Base-by-base conservation (phyloP, 2,797 vertebrate genomes). In the Coreius guichenoti region DNA sequence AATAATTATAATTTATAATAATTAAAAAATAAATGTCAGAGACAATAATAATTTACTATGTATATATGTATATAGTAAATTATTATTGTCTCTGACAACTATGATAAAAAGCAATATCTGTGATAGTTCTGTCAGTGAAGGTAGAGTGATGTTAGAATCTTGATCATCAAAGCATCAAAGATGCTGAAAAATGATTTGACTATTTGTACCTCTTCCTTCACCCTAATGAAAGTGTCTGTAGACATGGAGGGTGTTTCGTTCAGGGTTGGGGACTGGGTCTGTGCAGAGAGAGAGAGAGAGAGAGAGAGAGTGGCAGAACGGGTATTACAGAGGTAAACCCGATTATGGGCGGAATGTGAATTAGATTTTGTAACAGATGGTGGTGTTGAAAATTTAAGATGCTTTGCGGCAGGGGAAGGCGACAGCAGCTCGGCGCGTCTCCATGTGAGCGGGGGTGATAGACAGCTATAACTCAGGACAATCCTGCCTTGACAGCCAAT, bases 321-420 rank as follows among this genome's bases (percentile, higher is more conserved):
- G 97, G 96, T 97, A 95, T 97, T 97, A 97, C 95, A 95, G 96
- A 95, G 95, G 94, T 96, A 98, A 98, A 98, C 97, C 97, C 96
- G 97, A 98, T 99, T 98, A 98, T 95, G 95, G 95, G 90, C 93
- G 93, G 95, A 96, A 97, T 97, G 96, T 96, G 97, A 98, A 99
- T 99, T 97, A 98, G 98, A 97, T 99, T 97, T 97, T 96, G 96
- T 96, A 98, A 97, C 98, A 99, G 98, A 99, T 99, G 97, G 98
- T 94, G 96, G 94, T 89, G 92, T 96, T 96, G 97, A 96, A 95
- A 97, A 97, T 97, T 93, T 96, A 97, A 98, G 97, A 96, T 97
- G 96, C 97, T 97, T 96, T 96, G 96, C 95, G 96, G 96, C 86
- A 88, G 87, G 85, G 90, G 93, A 95, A 93, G 92, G 94, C 93